Evolutionary conservation across 2,113 vertebrate genomes (phyloP), one percentile per base, ranked within the genome.

Genomic region (Rafetus swinhoei): DNA sequence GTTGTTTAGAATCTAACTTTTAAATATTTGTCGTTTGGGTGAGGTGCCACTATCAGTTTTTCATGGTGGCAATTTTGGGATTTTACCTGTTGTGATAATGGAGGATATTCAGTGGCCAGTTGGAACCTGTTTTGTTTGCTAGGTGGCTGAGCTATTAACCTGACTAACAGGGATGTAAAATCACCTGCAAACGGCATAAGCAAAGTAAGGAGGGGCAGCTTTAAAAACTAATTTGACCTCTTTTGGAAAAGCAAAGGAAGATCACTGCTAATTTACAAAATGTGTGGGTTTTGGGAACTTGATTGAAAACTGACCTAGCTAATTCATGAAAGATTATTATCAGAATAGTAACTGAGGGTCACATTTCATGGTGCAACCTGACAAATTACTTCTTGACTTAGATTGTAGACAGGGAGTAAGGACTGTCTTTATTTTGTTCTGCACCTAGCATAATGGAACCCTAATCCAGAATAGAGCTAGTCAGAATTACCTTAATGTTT

Each of bases 151-250:
- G 55, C 79, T 81, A 11, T 8, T 82, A 7, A 39, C 18, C 27
- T 83, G 50, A 1, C n/a, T 35, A 77, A 2, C 25, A 3, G 82
- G 45, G 62, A 3, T 29, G 39, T 86, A 56, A 52, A 72, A 1
- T 9, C 7, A 9, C n/a, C 84, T 45, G 27, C 9, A 0, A 0
- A 2, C 27, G 9, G 80, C 50, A 35, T 88, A 2, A 0, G 50
- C 10, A 1, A 55, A 53, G 29, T 22, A 0, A 0, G 21, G 3
- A 0, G 12, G 39, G 72, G 1, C 5, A 52, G 62, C 16, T 16
- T 69, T n/a, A n/a, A 19, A 69, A n/a, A 27, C 14, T 93, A 3
- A 2, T 79, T 79, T 7, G 85, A 12, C 19, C 4, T 0, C 7
- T 53, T 2, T 12, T 0, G 19, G 45, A 35, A 18, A 12, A 50